Percentiles rank a stretch among this genome's conserved stretches.
These are phyloP conservation scores for Rosalia funebris DNA, from an alignment of 2,888 invertebrate genomes.

Conservation along the genomic window DNA sequence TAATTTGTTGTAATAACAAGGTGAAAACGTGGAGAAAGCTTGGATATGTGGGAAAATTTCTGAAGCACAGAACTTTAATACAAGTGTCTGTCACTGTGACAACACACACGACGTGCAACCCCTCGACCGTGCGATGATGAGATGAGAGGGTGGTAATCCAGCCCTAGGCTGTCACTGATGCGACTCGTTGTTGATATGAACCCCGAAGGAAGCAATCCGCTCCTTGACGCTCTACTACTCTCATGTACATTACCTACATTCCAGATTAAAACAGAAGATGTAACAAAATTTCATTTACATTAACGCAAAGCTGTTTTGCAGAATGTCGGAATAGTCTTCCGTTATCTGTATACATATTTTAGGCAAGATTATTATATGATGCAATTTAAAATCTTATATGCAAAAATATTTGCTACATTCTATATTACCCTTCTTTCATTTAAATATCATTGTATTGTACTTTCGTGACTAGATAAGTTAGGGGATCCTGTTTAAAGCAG, in stretches of 20 bases:
- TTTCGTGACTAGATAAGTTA: too few species aligned
- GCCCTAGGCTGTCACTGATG: conserved; percentile 51
- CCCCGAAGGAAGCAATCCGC: conserved; percentile 33
- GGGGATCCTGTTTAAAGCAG: too few species aligned
- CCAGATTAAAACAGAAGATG: conserved; percentile 1
- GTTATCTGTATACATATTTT: too few species aligned
- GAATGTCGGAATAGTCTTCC: too few species aligned
- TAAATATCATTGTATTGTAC: too few species aligned
- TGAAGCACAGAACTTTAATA: conserved; percentile 43
- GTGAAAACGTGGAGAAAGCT: conserved; percentile 28
- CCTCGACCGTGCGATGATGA: conserved; percentile 51
- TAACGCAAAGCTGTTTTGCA: too few species aligned
- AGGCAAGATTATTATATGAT: too few species aligned
- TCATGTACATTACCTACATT: conserved; percentile 6
- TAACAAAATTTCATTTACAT: too few species aligned
- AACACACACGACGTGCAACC: conserved; percentile 44
- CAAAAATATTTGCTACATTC: too few species aligned
- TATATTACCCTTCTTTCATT: too few species aligned
- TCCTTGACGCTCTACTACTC: conserved; percentile 9
- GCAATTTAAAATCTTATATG: too few species aligned
- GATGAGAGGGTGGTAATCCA: conserved; percentile 59
- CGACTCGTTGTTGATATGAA: conserved; percentile 45
- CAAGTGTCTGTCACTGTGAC: conserved; percentile 47
- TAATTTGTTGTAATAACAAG: conserved; percentile 21
- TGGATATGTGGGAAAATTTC: conserved; percentile 32